phyloP scores from a whole-genome alignment of 2,797 vertebrate species.

The Apogon hyalosoma region DNA sequence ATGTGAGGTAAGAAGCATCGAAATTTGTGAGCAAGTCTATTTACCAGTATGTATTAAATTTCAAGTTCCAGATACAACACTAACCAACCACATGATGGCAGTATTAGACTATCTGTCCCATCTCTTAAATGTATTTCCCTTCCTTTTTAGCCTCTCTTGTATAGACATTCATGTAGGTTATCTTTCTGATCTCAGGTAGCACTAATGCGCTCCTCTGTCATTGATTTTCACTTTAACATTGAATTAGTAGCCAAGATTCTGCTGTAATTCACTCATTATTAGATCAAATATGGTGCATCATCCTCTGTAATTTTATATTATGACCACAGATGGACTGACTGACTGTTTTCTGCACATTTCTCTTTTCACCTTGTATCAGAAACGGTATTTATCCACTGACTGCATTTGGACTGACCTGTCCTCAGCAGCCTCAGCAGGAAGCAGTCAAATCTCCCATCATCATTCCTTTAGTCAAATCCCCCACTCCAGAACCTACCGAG shows the following conservation, averaged over 20 bases:
- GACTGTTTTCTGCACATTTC: neutral
- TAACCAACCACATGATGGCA: slow-evolving; percentile 58
- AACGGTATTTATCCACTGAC: slow-evolving; percentile 97
- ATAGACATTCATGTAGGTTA: too few species aligned
- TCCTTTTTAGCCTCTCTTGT: too few species aligned
- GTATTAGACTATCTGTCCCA: slow-evolving; percentile 29
- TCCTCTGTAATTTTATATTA: too few species aligned
- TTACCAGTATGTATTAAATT: neutral
- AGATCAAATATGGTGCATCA: too few species aligned
- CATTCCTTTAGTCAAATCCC: slow-evolving; percentile 93
- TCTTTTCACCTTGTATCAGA: slow-evolving; percentile 34
- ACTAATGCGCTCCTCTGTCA: too few species aligned
- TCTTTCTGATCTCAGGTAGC: too few species aligned
- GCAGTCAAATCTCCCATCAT: slow-evolving; percentile 90
- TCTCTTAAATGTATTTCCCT: too few species aligned
- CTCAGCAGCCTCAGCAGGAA: slow-evolving; percentile 92
- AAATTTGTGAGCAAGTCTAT: neutral
- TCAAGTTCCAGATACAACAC: neutral
- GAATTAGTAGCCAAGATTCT: too few species aligned
- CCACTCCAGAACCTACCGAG: slow-evolving; percentile 94
- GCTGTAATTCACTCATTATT: too few species aligned
- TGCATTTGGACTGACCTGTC: slow-evolving; percentile 91
- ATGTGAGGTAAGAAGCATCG: slow-evolving; percentile 89
- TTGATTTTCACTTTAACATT: too few species aligned
- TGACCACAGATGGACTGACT: too few species aligned